Conservation (phyloP, 2,113 vertebrate genomes). For the Neofelis nebulosa region DNA sequence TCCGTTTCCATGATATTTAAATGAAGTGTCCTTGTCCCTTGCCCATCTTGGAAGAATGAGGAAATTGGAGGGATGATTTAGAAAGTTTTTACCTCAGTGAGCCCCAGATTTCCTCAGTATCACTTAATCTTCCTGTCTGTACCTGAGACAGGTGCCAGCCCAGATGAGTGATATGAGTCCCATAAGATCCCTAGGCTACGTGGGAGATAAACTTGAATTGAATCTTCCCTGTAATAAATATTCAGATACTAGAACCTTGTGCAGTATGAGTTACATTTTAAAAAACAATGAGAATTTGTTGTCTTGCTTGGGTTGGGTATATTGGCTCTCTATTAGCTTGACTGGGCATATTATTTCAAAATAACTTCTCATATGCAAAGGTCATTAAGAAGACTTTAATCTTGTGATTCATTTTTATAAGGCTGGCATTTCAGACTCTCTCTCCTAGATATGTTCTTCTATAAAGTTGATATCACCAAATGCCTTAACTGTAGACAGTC, state of each 20-base stretch:
- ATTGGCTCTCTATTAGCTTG: background rate
- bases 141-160: rapidly evolving
- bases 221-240: background rate
- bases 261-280: background rate
- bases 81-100: background rate
- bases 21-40: background rate
- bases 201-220: background rate
- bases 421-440: background rate
- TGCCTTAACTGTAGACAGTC: background rate
- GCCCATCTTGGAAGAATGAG: background rate
- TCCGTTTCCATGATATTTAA: background rate
- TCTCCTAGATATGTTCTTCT: background rate
- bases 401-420: background rate
- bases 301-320: background rate
- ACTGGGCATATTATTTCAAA: background rate
- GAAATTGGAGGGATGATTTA: background rate
- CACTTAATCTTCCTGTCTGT: background rate
- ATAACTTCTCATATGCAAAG: background rate
- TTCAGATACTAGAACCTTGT: background rate
- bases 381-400: background rate
- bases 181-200: background rate
- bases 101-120: background rate
- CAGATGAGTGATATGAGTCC: background rate
- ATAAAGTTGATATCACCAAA: background rate
- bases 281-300: background rate